Base-by-base conservation (phyloP, 2,797 vertebrate genomes). In the Crenuchus spilurus region DNA sequence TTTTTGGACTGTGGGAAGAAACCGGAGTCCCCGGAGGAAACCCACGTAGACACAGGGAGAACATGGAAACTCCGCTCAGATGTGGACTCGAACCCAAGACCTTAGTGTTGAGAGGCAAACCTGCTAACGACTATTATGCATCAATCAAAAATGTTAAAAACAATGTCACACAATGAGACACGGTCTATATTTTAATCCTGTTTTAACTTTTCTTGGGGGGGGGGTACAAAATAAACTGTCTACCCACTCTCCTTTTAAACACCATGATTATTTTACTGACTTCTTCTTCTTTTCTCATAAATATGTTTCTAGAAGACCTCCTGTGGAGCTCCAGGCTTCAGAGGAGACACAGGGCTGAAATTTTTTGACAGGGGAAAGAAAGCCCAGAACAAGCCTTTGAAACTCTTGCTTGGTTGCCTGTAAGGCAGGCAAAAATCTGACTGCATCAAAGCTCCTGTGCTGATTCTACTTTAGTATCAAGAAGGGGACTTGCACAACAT, bases 281-380 rank as follows among this genome's bases (percentile, higher is more conserved):
- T 44, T 42, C 39, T 55, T 64, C 58, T 46, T 16, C 33, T 64
- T 20, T 64, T 11, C 46, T 72, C 68, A 62, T 48, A 57, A 48
- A 74, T 49, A 60, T 39, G 24, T 35, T 46, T 68, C 33, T 3
- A n/a, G 20, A 37, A 42, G 68, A 60, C 41, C 20, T 37, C 63
- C 37, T 61, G 49, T 30, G 33, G 72, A 68, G 42, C 24, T 52
- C 39, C 6, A 28, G 52, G 35, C 44, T 75, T 67, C 58, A 31
- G 41, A 28, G 54, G 6, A 62, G 61, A 70, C 75, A 74, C 39
- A 76, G 28, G 81, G 75, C 74, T 61, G 81, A 75, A 80, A 60
- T 70, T 55, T 64, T 49, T 60, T 71, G 52, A 57, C 33, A 71
- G 68, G 49, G 28, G 65, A 73, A 70, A 54, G 26, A 14, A 9